phyloP scores from a whole-genome alignment of 1,140 invertebrate genomes.

The Meloidogyne hapla region DNA sequence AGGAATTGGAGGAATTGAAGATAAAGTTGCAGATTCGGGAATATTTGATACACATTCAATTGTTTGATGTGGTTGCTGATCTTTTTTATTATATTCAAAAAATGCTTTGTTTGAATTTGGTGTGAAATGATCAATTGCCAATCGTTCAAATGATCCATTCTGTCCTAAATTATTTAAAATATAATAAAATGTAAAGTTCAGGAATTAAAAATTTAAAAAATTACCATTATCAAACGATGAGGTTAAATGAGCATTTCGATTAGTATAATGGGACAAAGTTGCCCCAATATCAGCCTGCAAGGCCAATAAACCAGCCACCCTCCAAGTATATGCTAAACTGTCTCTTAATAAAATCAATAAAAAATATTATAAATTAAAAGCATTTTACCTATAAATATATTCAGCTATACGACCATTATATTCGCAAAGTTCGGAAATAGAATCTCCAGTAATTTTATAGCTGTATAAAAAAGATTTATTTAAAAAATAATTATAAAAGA shows the following conservation, averaged over 20 bases:
- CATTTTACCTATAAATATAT: not conserved
- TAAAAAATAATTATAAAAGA: not conserved
- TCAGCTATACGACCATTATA: slow-evolving; percentile 39
- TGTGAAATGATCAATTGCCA: not conserved
- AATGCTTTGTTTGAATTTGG: not conserved
- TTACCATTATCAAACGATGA: not conserved
- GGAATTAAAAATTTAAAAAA: not conserved
- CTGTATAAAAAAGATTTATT: slow-evolving; percentile 6
- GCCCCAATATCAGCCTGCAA: slow-evolving; percentile 19
- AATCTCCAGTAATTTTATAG: slow-evolving; percentile 39
- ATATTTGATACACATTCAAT: not conserved
- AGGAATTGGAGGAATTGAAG: not conserved
- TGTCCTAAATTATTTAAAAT: not conserved
- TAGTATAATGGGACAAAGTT: slow-evolving; percentile 10
- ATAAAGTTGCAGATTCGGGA: not conserved
- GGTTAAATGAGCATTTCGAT: not conserved
- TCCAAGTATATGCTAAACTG: slow-evolving; percentile 33
- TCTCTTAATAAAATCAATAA: not conserved
- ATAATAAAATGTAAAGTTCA: not conserved
- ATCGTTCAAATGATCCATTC: not conserved
- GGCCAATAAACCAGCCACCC: slow-evolving; percentile 28
- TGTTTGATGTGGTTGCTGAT: not conserved
- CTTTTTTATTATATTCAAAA: not conserved
- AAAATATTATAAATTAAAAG: not conserved
- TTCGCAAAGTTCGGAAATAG: slow-evolving; percentile 29